Evolutionary conservation across 1,140 invertebrate genomes (phyloP).

Genomic region (Bombus breviceps): DNA sequence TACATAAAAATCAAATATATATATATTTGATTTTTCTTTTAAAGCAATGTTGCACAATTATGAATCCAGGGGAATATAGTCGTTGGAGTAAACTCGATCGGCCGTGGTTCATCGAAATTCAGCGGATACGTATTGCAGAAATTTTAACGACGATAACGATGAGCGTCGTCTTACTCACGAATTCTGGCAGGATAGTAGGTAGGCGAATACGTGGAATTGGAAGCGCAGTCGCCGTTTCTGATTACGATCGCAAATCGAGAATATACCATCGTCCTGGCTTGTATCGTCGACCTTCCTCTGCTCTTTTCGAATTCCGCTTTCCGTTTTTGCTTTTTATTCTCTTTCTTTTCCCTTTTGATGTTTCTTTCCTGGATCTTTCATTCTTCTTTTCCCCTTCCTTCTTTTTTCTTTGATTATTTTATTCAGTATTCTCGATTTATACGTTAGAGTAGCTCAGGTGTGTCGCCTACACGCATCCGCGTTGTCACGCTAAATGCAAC

Average conservation of each 20-base stretch:
- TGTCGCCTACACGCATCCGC: conserved; percentile 23
- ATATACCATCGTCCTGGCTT: conserved; percentile 46
- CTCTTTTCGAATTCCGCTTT: not conserved
- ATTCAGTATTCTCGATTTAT: conserved; percentile 49
- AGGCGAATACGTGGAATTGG: conserved; percentile 55
- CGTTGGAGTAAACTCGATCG: not conserved
- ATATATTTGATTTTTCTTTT: not conserved
- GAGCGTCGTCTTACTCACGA: conserved; percentile 39
- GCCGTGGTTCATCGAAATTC: conserved; percentile 32
- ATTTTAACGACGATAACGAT: conserved; percentile 54
- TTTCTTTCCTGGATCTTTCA: too few relatives aligned
- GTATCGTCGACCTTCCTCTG: conserved; percentile 17
- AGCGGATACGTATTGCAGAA: conserved; percentile 35
- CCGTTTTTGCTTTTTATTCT: not conserved
- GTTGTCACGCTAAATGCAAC: conserved; percentile 58
- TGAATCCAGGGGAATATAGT: not conserved
- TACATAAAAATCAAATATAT: too few relatives aligned
- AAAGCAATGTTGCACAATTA: not conserved
- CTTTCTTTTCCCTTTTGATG: not conserved
- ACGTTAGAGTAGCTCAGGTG: conserved; percentile 27
- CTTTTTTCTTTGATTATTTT: conserved; percentile 3
- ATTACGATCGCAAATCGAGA: conserved; percentile 63
- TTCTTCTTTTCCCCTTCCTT: too few relatives aligned
- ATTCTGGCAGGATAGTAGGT: conserved; percentile 27
- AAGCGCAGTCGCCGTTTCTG: conserved; percentile 61